A percentile compares a stretch with the other conserved stretches of the same genome.
phyloP scores from a whole-genome alignment of 2,797 vertebrate genomes.

The Arremon aurantiirostris region DNA sequence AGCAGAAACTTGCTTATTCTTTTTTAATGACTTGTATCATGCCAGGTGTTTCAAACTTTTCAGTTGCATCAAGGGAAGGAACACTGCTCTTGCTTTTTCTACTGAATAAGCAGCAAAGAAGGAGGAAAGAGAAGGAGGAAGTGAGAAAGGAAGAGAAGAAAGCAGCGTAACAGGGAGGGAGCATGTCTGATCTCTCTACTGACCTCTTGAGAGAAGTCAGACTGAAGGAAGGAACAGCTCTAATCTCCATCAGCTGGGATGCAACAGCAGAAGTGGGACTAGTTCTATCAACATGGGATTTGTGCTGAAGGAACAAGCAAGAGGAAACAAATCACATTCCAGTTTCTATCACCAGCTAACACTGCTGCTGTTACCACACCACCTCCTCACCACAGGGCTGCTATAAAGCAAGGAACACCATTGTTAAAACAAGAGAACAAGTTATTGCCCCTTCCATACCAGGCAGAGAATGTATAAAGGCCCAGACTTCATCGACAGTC shows the following conservation, averaged over 20 bases:
- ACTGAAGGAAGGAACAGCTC: constrained; percentile 67
- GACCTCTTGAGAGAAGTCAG: constrained; percentile 72
- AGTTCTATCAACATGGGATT: constrained; percentile 58
- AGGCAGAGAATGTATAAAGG: constrained; percentile 91
- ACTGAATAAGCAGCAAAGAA: neutral
- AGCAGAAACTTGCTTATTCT: neutral
- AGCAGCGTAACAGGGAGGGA: constrained; percentile 8
- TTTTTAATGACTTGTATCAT: neutral
- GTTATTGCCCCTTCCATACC: constrained; percentile 72
- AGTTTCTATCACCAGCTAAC: constrained; percentile 18
- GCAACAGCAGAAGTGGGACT: constrained; percentile 62
- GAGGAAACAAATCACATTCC: constrained; percentile 65
- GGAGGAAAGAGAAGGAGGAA: constrained; percentile 16
- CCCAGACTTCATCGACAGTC: constrained; percentile 93
- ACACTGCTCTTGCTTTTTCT: neutral
- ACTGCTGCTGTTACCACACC: neutral
- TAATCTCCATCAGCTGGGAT: constrained; percentile 50
- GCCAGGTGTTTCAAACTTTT: neutral
- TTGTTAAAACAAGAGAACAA: neutral
- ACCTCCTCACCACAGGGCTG: neutral
- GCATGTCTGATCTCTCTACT: constrained; percentile 65
- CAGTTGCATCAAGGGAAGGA: neutral
- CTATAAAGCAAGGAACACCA: neutral
- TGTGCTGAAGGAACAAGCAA: constrained; percentile 70
- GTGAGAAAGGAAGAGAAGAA: constrained; percentile 16